A percentile compares a stretch with the other conserved stretches of the same genome.
Conservation (phyloP, 2,888 invertebrate genomes). For the Leucania comma region DNA sequence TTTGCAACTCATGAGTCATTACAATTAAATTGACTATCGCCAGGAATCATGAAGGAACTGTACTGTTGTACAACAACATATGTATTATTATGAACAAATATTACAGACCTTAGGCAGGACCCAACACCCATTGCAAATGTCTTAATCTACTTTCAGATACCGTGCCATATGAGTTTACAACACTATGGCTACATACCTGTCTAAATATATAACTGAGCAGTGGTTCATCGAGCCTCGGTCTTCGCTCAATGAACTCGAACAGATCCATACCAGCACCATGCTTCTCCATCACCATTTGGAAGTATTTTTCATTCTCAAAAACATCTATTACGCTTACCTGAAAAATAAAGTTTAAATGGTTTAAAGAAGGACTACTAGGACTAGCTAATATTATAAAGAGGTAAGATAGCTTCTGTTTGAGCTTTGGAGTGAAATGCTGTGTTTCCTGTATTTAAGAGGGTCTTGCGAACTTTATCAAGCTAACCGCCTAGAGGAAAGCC, state of each 20-base stretch:
- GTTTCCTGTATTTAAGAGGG: no score
- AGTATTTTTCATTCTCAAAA: constrained; percentile 93
- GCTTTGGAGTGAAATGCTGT: no score
- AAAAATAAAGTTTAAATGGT: background rate
- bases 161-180: background rate
- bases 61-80: background rate
- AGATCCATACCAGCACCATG: constrained; percentile 94
- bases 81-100: background rate
- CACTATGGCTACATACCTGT: constrained; percentile 87
- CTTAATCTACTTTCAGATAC: background rate
- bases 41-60: background rate
- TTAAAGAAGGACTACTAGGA: background rate
- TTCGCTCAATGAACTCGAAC: constrained; percentile 94
- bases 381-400: no score
- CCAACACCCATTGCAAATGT: no score
- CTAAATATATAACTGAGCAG: constrained; percentile 93
- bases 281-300: constrained; percentile 95
- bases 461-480: no score
- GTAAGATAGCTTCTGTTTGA: no score
- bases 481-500: no score
- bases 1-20: background rate
- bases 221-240: constrained; percentile 92
- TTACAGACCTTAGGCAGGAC: background rate
- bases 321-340: constrained; percentile 92
- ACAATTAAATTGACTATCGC: background rate